Conservation (phyloP, 2,797 vertebrate genomes). For the Sebastes iracundus region DNA sequence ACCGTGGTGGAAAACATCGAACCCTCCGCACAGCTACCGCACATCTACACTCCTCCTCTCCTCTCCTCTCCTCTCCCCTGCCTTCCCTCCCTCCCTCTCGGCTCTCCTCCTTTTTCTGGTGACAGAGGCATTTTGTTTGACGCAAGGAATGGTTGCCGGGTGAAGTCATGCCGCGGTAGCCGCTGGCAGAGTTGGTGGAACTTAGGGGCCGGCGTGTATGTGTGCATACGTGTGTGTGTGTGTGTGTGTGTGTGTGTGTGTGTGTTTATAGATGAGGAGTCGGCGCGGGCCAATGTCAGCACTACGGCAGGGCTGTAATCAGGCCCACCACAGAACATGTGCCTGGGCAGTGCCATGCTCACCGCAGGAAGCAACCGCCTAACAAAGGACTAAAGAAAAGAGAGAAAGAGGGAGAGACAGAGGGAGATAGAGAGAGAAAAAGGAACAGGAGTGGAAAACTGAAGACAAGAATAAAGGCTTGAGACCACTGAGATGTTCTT, state of each 20-base stretch:
- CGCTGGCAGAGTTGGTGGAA: constrained; percentile 80
- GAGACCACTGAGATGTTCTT: not conserved
- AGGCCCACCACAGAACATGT: constrained; percentile 81
- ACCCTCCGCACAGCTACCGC: constrained; percentile 63
- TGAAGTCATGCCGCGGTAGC: constrained; percentile 86
- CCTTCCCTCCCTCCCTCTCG: constrained; percentile 3
- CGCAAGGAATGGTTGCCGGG: constrained; percentile 80
- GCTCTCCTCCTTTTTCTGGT: constrained; percentile 78
- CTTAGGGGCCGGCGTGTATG: constrained; percentile 62
- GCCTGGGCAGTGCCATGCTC: constrained; percentile 76
- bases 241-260: constrained; percentile 46
- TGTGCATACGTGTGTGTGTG: constrained; percentile 22
- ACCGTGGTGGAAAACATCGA: constrained; percentile 80
- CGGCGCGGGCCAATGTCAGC: constrained; percentile 82
- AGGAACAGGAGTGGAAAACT: constrained; percentile 31
- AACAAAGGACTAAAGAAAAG: constrained; percentile 72
- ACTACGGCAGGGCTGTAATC: constrained; percentile 84
- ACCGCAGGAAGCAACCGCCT: constrained; percentile 76
- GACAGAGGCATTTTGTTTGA: constrained; percentile 88
- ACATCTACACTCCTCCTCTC: constrained; percentile 53
- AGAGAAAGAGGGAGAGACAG: constrained; percentile 23
- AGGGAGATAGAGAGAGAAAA: constrained; percentile 16
- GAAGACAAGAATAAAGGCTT: constrained; percentile 24
- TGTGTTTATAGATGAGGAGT: constrained; percentile 79
- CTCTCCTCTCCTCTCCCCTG: constrained; percentile 6